Conservation (phyloP, 2,888 invertebrate species). For the Latheticus oryzae region DNA sequence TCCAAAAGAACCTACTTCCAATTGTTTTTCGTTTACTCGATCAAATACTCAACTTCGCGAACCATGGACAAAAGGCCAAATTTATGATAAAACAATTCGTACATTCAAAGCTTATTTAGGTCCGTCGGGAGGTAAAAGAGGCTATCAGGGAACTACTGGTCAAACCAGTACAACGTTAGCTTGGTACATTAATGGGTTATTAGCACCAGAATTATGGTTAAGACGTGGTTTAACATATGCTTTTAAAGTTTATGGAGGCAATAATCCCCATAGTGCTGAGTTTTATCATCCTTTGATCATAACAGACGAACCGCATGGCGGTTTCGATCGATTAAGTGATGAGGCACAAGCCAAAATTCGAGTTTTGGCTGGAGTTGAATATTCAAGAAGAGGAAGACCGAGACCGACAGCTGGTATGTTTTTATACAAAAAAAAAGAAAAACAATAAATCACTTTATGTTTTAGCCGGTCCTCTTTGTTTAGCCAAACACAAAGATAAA, state of each 20-base stretch:
- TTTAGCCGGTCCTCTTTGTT: conserved; percentile 83
- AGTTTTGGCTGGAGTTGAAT: conserved; percentile 83
- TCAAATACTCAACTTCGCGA: conserved; percentile 58
- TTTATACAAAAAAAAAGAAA: conserved; percentile 3
- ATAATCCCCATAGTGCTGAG: conserved; percentile 87
- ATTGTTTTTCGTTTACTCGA: conserved; percentile 80
- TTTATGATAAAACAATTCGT: conserved; percentile 77
- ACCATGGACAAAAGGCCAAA: conserved; percentile 74
- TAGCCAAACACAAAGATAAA: conserved; percentile 73
- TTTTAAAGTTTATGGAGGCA: conserved; percentile 85
- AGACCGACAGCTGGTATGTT: conserved; percentile 78
- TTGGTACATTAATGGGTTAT: conserved; percentile 93
- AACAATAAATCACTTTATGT: conserved; percentile 34
- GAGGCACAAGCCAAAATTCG: conserved; percentile 77
- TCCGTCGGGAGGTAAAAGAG: conserved; percentile 83
- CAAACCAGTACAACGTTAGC: conserved; percentile 79
- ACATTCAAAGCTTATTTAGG: conserved; percentile 86
- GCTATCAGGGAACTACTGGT: conserved; percentile 79
- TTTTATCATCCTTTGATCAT: conserved; percentile 92
- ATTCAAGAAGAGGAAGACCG: conserved; percentile 84
- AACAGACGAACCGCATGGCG: conserved; percentile 86
- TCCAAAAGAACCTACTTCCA: conserved; percentile 73
- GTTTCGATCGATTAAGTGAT: conserved; percentile 79
- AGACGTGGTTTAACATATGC: conserved; percentile 86
- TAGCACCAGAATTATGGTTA: conserved; percentile 89